Evolutionary conservation across 2,113 vertebrate species (phyloP), one percentile per base, ranked within the genome.

Genomic region (Pogona vitticeps): DNA sequence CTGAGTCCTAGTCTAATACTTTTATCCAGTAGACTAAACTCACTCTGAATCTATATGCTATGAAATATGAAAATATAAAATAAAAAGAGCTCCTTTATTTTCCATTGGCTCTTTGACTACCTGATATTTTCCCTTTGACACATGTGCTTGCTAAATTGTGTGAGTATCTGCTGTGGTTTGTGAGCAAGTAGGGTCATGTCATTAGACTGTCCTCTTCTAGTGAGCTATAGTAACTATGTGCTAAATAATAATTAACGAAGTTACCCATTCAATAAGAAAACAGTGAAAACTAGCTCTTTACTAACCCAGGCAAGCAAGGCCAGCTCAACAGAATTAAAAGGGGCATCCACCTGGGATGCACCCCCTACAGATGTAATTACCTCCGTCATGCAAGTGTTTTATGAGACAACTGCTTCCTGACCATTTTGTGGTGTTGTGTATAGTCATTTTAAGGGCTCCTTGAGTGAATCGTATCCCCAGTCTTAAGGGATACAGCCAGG

Each of bases 151-250:
- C 56, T 63, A 58, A 75, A 0, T 80, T 88, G 33, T 2, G 0
- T 26, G 20, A 77, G 17, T 28, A 63, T 75, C 63, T 93, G 31
- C 78, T 91, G n/a, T n/a, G n/a, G n/a, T n/a, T 59, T 90, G 70
- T 42, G 79, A 36, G n/a, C 75, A 10, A 76, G 81, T 80, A 82
- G 80, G 93, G 91, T 89, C 52, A 91, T 92, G 91, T 90, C 91
- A 90, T 86, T 94, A 84, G 94, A 88, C 91, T 93, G 94, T 87
- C 94, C 90, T 84, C 86, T 88, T 89, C 61, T 2, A 75, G 0
- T 2, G 33, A 59, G 38, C 77, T 91, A n/a, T n/a, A n/a, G n/a
- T 33, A 33, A 80, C 3, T 73, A 0, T 75, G 61, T 83, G 71
- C 72, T 38, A 82, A 20, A 38, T n/a, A 75, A 63, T 5, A 14